A percentile compares a stretch with the other conserved stretches of the same genome.
Conservation (phyloP, 1,140 invertebrate species). For the Drosophila bocqueti region DNA sequence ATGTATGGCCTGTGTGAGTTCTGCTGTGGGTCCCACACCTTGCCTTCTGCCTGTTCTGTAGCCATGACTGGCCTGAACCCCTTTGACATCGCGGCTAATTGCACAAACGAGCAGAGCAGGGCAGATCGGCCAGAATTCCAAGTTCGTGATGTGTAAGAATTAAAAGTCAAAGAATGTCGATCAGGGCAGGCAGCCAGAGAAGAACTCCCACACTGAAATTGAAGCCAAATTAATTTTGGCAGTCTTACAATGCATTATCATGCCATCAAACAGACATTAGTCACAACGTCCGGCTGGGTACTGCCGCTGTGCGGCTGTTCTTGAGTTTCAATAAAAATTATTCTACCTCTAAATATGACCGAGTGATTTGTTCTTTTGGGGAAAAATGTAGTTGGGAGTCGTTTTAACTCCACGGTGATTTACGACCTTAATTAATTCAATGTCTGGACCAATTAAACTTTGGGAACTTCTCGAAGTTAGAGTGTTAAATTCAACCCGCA, state of each 20-base stretch:
- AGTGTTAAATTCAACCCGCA: conserved; percentile 7
- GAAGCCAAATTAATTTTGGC: conserved; percentile 31
- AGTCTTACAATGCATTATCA: conserved; percentile 20
- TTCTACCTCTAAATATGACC: not conserved
- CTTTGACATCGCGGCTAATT: conserved; percentile 78
- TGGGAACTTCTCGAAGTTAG: not conserved
- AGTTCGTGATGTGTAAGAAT: conserved; percentile 73
- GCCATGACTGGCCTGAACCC: conserved; percentile 69
- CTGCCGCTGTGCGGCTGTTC: not conserved
- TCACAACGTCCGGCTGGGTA: conserved; percentile 7
- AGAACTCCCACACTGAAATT: conserved; percentile 36
- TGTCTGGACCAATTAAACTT: conserved; percentile 4
- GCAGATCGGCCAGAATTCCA: conserved; percentile 39
- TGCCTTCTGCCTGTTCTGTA: conserved; percentile 57
- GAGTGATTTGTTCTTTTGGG: conserved; percentile 13
- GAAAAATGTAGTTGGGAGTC: conserved; percentile 1
- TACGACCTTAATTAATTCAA: conserved; percentile 11
- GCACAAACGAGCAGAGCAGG: conserved; percentile 65
- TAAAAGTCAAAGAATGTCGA: conserved; percentile 52
- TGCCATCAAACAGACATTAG: conserved; percentile 23
- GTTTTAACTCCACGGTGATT: not conserved
- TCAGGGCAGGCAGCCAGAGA: conserved; percentile 7
- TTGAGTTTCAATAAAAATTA: conserved; percentile 16
- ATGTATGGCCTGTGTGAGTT: conserved; percentile 31
- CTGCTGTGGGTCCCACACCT: conserved; percentile 69